Evolutionary conservation across 2,113 vertebrate species (phyloP).

Genomic region (Marmota flaviventris): DNA sequence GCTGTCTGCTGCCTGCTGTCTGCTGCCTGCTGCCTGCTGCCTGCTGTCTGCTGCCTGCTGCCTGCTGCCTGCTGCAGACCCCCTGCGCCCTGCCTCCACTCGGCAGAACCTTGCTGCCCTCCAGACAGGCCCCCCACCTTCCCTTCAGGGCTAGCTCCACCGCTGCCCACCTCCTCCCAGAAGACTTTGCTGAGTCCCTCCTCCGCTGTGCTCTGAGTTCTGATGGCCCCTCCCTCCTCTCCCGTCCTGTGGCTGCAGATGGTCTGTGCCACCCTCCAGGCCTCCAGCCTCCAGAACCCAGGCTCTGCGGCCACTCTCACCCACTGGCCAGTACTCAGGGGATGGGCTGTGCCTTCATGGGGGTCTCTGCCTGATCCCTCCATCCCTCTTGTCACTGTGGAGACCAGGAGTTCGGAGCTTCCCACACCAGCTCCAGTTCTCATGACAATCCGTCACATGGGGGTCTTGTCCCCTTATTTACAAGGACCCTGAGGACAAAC

Average conservation of each 20-base stretch:
- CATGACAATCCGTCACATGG: neutral
- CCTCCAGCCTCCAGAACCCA: neutral
- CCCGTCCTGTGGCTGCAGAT: neutral
- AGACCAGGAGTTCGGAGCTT: neutral
- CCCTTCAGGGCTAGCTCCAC: neutral
- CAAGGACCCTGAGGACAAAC: neutral
- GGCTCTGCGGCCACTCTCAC: neutral
- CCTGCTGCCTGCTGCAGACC: too few species aligned
- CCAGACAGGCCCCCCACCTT: neutral
- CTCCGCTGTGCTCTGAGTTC: neutral
- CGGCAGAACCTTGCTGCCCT: accelerated
- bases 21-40: too few species aligned
- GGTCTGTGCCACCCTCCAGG: neutral
- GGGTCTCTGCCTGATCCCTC: neutral
- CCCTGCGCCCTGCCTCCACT: too few species aligned
- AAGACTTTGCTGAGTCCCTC: too few species aligned
- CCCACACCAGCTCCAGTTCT: neutral
- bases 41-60: too few species aligned
- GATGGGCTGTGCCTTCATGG: neutral
- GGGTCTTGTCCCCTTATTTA: neutral
- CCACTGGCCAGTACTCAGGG: neutral
- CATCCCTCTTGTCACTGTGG: neutral
- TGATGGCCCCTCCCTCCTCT: neutral
- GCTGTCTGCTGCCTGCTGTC: too few species aligned
- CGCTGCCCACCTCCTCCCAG: too few species aligned